Conservation (phyloP, 1,140 invertebrate species). For the Physella acuta region DNA sequence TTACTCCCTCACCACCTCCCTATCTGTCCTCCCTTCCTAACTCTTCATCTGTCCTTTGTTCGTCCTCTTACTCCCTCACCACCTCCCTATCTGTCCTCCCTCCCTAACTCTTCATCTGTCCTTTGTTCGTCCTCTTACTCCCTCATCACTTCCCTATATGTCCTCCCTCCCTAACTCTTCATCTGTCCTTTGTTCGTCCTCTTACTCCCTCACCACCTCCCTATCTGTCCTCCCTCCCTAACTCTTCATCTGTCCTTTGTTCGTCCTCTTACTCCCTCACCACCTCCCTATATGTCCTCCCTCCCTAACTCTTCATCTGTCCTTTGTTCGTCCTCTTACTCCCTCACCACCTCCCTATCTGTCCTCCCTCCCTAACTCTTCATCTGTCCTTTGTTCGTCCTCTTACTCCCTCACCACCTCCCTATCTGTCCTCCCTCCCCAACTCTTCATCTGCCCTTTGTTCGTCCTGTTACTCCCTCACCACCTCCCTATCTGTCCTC, state of each 20-base stretch:
- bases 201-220: constrained; percentile 17
- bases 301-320: background rate
- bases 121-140: background rate
- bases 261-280: background rate
- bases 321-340: background rate
- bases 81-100: background rate
- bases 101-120: background rate
- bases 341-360: background rate
- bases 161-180: background rate
- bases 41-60: background rate
- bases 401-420: background rate
- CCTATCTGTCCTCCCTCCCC: constrained; percentile 18
- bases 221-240: background rate
- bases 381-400: background rate
- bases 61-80: background rate
- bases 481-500: background rate
- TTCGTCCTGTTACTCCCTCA: too few species aligned
- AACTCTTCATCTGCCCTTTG: constrained; percentile 9
- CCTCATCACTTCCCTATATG: background rate
- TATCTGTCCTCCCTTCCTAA: background rate
- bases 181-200: constrained; percentile 34
- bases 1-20: background rate
- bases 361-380: background rate
- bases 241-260: background rate
- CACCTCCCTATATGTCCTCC: background rate